A percentile compares a stretch with the other conserved stretches of the same genome.
Conservation (phyloP, 2,113 vertebrate species). For the Larimichthys polyactis region DNA sequence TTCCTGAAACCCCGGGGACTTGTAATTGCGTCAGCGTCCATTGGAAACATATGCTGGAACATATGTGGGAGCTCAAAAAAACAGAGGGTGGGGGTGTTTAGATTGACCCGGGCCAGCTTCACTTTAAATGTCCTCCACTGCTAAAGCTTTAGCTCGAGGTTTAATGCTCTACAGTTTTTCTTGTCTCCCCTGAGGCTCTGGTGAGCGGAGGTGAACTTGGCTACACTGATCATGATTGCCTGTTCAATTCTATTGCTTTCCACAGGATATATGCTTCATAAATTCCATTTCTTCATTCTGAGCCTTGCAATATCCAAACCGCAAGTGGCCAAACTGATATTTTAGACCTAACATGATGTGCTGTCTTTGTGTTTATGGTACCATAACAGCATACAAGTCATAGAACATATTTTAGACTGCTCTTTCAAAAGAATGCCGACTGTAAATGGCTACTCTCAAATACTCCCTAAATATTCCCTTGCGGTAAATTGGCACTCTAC, state of each 20-base stretch:
- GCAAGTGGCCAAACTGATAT: constrained; percentile 47
- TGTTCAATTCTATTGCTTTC: constrained; percentile 46
- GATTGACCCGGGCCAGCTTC: constrained; percentile 24
- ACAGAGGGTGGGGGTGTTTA: constrained; percentile 33
- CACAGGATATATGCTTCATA: constrained; percentile 34
- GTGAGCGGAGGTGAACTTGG: constrained; percentile 32
- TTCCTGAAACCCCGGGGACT: constrained; percentile 37
- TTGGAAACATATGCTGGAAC: constrained; percentile 67
- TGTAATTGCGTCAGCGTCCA: constrained; percentile 62
- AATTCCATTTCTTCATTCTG: constrained; percentile 45
- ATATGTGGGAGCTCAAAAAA: constrained; percentile 52
- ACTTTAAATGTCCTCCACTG: constrained; percentile 45
- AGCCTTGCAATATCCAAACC: constrained; percentile 28
- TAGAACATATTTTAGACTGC: not conserved
- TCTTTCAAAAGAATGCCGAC: not conserved
- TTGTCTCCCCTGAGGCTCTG: constrained; percentile 36
- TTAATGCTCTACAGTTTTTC: constrained; percentile 43
- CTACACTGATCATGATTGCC: constrained; percentile 13
- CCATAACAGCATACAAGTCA: constrained; percentile 16
- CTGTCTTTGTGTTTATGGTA: constrained; percentile 34
- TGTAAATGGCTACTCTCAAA: constrained; percentile 11
- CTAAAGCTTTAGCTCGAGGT: constrained; percentile 43
- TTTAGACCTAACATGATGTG: constrained; percentile 37
- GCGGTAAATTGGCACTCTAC: not conserved
- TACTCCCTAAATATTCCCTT: not conserved